These are phyloP conservation scores for Dipodomys stephensi DNA, from an alignment of 2,113 vertebrate genomes.

Conservation along the genomic window DNA sequence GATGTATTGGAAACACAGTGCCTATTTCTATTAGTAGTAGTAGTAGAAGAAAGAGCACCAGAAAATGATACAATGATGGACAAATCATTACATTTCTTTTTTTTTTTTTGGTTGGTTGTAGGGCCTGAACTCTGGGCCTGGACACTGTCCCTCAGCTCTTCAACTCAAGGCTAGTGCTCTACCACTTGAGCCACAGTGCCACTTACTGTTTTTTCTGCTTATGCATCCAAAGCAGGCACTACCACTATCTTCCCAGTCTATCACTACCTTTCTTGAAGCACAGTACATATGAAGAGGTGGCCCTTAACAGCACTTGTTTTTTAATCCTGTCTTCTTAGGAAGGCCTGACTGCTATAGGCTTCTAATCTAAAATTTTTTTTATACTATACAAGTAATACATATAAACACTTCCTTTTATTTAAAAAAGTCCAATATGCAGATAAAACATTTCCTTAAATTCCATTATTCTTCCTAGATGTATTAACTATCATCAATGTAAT, in stretches of 20 bases:
- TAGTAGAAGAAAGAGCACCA: not conserved
- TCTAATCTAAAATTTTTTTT: not conserved
- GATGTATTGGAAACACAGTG: not conserved
- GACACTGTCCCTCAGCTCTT: too few species aligned
- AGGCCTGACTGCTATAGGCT: not conserved
- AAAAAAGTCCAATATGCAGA: not conserved
- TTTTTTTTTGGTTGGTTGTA: too few species aligned
- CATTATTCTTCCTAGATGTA: not conserved
- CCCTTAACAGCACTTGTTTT: not conserved
- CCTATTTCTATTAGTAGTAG: not conserved
- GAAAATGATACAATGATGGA: not conserved
- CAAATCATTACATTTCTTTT: not conserved
- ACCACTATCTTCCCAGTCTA: too few species aligned
- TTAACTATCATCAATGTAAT: not conserved
- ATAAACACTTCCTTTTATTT: constrained; percentile 4
- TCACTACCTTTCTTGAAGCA: not conserved
- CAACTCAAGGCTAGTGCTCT: too few species aligned
- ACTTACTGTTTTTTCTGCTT: too few species aligned
- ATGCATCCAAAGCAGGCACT: too few species aligned
- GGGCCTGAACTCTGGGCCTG: too few species aligned
- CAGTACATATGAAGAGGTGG: not conserved
- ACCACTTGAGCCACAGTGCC: too few species aligned
- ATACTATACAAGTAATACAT: not conserved
- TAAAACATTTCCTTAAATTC: not conserved
- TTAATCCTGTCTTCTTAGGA: not conserved